These are phyloP conservation scores for Siniperca obscura DNA, from an alignment of 2,797 vertebrate species.

Conservation along the genomic window DNA sequence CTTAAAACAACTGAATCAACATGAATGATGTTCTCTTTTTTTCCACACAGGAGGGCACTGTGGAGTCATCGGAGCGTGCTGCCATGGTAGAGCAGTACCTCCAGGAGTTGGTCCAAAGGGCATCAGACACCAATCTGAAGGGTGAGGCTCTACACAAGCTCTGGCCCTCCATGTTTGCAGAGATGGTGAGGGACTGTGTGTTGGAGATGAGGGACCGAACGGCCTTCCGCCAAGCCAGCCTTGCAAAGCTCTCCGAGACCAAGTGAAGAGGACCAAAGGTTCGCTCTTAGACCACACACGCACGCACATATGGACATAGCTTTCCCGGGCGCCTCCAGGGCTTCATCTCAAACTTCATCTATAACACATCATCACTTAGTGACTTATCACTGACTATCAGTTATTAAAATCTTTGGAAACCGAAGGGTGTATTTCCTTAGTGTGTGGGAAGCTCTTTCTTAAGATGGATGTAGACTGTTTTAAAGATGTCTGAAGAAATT, in stretches of 20 bases:
- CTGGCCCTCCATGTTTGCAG: slow-evolving; percentile 96
- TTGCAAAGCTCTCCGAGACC: slow-evolving; percentile 82
- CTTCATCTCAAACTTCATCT: slow-evolving; percentile 42
- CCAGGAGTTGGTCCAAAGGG: slow-evolving; percentile 89
- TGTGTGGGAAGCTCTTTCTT: slow-evolving; percentile 40
- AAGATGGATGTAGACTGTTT: slow-evolving; percentile 47
- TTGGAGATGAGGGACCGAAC: slow-evolving; percentile 91
- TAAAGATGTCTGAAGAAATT: slow-evolving; percentile 51
- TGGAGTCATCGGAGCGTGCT: slow-evolving; percentile 77
- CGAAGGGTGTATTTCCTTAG: slow-evolving; percentile 31
- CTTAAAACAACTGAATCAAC: not conserved
- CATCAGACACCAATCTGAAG: slow-evolving; percentile 92
- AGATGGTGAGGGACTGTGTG: slow-evolving; percentile 95
- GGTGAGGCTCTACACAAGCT: slow-evolving; percentile 93
- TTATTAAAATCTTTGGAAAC: slow-evolving; percentile 42
- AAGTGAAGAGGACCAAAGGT: slow-evolving; percentile 75
- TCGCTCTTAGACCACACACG: slow-evolving; percentile 49
- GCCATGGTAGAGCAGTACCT: slow-evolving; percentile 87
- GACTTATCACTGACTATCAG: slow-evolving; percentile 38
- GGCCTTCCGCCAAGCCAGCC: slow-evolving; percentile 90
- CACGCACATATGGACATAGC: slow-evolving; percentile 42
- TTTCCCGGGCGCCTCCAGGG: slow-evolving; percentile 15
- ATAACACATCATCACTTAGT: slow-evolving; percentile 52
- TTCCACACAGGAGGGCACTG: slow-evolving; percentile 76
- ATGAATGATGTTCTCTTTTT: not conserved